These are phyloP conservation scores for Falcunculus frontatus DNA, from an alignment of 2,113 vertebrate genomes.

Conservation along the genomic window DNA sequence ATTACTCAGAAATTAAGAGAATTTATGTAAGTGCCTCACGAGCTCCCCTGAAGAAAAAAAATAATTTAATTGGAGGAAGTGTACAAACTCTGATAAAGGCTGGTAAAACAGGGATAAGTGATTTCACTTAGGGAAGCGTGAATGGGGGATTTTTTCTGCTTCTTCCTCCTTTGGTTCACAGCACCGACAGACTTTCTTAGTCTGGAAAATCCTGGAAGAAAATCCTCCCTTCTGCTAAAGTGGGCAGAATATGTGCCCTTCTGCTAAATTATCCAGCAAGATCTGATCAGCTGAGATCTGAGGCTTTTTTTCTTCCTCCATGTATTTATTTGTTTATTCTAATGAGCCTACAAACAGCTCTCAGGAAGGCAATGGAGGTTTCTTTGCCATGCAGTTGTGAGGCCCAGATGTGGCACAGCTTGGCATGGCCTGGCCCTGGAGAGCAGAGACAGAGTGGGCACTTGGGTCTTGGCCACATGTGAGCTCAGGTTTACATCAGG, in stretches of 20 bases:
- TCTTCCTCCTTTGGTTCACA: constrained; percentile 15
- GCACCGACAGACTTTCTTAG: neutral
- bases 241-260: neutral
- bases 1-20: constrained; percentile 89
- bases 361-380: neutral
- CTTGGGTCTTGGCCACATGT: fast-evolving
- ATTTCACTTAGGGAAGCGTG: constrained; percentile 74
- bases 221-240: neutral
- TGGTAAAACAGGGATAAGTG: constrained; percentile 79
- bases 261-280: neutral
- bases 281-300: neutral
- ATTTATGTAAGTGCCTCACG: constrained; percentile 80
- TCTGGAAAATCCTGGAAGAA: neutral
- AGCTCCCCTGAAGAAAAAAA: constrained; percentile 78
- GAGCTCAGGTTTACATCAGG: neutral
- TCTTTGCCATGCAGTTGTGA: neutral
- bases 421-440: neutral
- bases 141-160: neutral
- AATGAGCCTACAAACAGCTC: neutral
- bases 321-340: neutral
- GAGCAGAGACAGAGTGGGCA: neutral
- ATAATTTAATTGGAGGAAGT: constrained; percentile 86
- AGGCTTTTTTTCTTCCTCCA: neutral
- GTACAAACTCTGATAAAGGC: constrained; percentile 81
- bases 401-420: neutral